Percentiles rank a stretch among this genome's conserved stretches.
phyloP scores from a whole-genome alignment of 2,888 invertebrate species.

The Bruchidius siliquastri region DNA sequence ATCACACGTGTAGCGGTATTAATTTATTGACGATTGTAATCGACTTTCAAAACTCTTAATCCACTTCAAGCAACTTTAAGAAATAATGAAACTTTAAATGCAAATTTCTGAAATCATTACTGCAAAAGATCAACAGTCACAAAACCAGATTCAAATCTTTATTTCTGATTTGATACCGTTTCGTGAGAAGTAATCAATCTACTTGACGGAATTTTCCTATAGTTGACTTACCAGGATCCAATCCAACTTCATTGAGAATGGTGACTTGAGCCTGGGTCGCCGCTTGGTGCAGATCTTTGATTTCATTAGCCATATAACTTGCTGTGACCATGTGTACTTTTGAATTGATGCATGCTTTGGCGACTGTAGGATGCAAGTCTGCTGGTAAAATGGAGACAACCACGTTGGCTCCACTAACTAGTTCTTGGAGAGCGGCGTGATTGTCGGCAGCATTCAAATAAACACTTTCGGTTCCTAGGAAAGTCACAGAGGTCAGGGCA shows the following conservation, averaged over 20 bases:
- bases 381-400: conserved; percentile 90
- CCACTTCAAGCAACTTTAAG: no score
- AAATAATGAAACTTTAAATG: no score
- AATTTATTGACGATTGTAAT: no score
- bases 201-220: no score
- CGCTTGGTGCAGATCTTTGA: conserved; percentile 70
- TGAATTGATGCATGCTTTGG: conserved; percentile 80
- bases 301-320: conserved; percentile 84
- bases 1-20: no score
- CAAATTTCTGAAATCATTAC: no score
- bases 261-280: conserved; percentile 88
- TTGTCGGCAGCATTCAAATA: conserved; percentile 73
- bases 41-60: no score
- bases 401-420: conserved; percentile 71
- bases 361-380: conserved; percentile 79
- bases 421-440: conserved; percentile 61
- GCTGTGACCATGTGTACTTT: conserved; percentile 94
- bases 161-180: no score
- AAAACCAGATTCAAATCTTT: no score
- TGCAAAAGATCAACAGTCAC: no score
- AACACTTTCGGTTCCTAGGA: conserved; percentile 59
- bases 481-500: neutral
- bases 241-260: conserved; percentile 91
- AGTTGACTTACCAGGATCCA: conserved; percentile 71
- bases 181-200: no score